phyloP scores from a whole-genome alignment of 1,140 invertebrate species.

The Papilio dardanus region DNA sequence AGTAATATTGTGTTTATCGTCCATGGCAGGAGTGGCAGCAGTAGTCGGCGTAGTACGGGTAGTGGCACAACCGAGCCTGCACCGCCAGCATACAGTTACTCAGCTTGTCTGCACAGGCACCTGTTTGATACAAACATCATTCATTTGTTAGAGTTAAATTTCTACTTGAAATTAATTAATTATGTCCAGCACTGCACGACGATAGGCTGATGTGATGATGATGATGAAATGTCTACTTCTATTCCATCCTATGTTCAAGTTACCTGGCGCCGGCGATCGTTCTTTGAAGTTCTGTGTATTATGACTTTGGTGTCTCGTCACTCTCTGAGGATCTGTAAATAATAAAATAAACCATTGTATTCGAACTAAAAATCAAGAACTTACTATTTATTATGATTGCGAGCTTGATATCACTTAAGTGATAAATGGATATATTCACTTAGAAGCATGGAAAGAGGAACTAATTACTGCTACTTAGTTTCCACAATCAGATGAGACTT shows the following conservation, averaged over 20 bases:
- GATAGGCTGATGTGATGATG: no score
- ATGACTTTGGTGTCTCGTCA: slow-evolving; percentile 70
- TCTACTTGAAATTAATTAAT: no score
- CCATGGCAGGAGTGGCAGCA: slow-evolving; percentile 88
- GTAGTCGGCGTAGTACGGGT: slow-evolving; percentile 89
- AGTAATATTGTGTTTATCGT: slow-evolving; percentile 46
- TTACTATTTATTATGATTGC: not conserved
- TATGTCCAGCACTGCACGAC: no score
- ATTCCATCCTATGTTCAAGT: slow-evolving; percentile 27
- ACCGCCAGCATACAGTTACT: slow-evolving; percentile 89
- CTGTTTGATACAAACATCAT: no score
- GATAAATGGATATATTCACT: no score
- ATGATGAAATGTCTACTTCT: not conserved
- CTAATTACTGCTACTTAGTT: no score
- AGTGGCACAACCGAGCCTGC: slow-evolving; percentile 89
- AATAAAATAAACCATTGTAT: slow-evolving; percentile 29
- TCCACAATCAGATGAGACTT: no score
- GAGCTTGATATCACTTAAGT: no score
- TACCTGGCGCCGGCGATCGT: slow-evolving; percentile 59
- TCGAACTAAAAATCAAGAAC: not conserved
- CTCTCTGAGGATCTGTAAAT: slow-evolving; percentile 70
- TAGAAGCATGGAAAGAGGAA: no score
- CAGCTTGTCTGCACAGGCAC: slow-evolving; percentile 87
- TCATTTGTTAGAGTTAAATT: no score
- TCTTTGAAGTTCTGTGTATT: slow-evolving; percentile 58